Base-by-base conservation (phyloP, 2,113 vertebrate species). In the Periophthalmodon schlosseri region DNA sequence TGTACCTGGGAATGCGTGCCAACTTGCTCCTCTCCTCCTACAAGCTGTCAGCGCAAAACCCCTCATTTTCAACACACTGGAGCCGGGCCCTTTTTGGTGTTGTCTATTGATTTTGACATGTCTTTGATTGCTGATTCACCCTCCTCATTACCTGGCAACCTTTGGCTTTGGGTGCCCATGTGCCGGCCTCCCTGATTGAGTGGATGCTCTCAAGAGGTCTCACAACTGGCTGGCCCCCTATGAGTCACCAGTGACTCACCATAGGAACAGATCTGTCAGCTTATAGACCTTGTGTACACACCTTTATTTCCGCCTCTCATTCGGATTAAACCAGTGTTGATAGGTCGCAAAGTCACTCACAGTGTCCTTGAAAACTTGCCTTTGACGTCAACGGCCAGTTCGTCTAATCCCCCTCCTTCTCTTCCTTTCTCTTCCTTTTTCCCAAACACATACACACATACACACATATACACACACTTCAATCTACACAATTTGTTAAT, bases 241-340 rank as follows among this genome's bases (percentile, higher is more conserved):
- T 89, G 89, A 89, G 73, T 88, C 87, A 91, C 61, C 65, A 68
- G 64, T 91, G 85, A 91, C 71, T 91, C 90, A 91, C 58, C 0
- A n/a, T 61, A 63, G 66, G 47, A 50, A 73, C 67, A 74, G 52
- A 54, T 47, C 52, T 80, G 28, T 80, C 54, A 77, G 50, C 52
- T 56, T 46, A 73, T 67, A 57, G 63, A 49, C 70, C 15, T 39
- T 16, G 33, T 11, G 33, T 24, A 36, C 21, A 50, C 64, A 24
- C 65, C 36, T 67, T 16, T 65, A 21, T 21, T 65, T 65, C 63
- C 33, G 4, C 18, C 13, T 54, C 0, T 63, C 61, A 36, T 14
- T 24, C 44, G 47, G 54, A 16, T 44, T 60, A 63, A 34, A 64
- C 49, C 58, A 12, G 13, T 7, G 34, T 50, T 21, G 24, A 23